Percentiles rank a stretch among this genome's conserved stretches.
phyloP scores from a whole-genome alignment of 1,140 invertebrate species.

The Drosophila kikkawai region DNA sequence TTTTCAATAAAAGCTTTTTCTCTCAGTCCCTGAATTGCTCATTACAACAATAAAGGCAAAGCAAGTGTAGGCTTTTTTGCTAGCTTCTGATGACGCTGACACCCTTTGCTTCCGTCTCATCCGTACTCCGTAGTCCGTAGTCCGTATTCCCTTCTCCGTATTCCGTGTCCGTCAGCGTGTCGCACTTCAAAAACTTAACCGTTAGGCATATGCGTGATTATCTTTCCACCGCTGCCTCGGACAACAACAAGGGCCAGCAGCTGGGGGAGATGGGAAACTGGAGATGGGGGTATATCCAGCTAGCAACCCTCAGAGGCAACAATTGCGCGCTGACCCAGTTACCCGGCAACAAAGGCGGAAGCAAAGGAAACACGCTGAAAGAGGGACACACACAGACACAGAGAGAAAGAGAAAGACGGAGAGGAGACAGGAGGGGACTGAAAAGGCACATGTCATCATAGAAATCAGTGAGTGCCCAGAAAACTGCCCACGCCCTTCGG shows the following conservation, averaged over 20 bases:
- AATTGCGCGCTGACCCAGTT: constrained; percentile 82
- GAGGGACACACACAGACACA: constrained; percentile 42
- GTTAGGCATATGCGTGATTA: constrained; percentile 83
- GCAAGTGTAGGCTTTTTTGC: constrained; percentile 16
- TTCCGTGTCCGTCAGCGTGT: constrained; percentile 31
- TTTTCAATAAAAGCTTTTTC: neutral
- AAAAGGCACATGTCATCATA: constrained; percentile 83
- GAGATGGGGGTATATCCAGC: constrained; percentile 5
- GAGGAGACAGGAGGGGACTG: constrained; percentile 39
- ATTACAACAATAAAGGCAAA: constrained; percentile 55
- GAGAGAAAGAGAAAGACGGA: neutral
- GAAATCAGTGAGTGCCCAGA: constrained; percentile 71
- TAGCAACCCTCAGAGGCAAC: constrained; percentile 68
- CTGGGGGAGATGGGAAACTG: constrained; percentile 1
- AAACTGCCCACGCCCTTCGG: constrained; percentile 62
- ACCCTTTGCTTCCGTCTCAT: constrained; percentile 55
- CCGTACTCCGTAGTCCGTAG: neutral
- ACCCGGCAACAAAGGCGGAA: constrained; percentile 83
- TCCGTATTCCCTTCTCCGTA: constrained; percentile 11
- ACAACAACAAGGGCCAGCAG: constrained; percentile 28
- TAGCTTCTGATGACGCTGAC: constrained; percentile 58
- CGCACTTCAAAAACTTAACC: constrained; percentile 82
- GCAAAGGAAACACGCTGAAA: constrained; percentile 80
- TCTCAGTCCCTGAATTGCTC: constrained; percentile 51
- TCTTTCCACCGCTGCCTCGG: constrained; percentile 64